These are phyloP conservation scores for Centropristis striata DNA, from an alignment of 2,113 vertebrate species.

Conservation along the genomic window DNA sequence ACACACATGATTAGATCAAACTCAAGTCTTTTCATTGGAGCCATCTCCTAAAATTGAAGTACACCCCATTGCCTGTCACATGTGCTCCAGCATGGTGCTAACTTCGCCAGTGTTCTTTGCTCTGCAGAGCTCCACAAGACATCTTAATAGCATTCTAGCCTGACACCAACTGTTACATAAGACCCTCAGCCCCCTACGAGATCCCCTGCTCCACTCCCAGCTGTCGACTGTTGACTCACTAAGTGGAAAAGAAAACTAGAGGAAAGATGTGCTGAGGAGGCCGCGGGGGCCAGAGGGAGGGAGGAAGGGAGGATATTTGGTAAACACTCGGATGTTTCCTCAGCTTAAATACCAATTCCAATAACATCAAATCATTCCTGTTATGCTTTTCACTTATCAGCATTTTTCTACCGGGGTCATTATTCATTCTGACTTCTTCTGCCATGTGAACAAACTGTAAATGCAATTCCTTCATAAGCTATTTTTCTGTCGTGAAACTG, in stretches of 20 bases:
- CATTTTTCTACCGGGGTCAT: constrained; percentile 22
- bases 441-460: constrained; percentile 54
- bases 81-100: constrained; percentile 4
- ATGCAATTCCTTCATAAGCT: constrained; percentile 70
- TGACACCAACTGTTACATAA: constrained; percentile 66
- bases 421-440: constrained; percentile 53
- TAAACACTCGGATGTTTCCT: constrained; percentile 60
- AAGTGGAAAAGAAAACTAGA: constrained; percentile 48
- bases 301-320: constrained; percentile 38
- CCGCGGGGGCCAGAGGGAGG: constrained; percentile 25
- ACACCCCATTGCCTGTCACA: constrained; percentile 9
- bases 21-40: background rate
- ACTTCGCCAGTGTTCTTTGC: constrained; percentile 21
- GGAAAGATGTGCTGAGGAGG: constrained; percentile 39
- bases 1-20: constrained; percentile 15
- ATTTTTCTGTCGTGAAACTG: constrained; percentile 54
- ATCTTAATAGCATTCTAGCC: constrained; percentile 68
- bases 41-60: constrained; percentile 1
- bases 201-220: constrained; percentile 54
- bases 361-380: constrained; percentile 29
- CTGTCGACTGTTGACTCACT: constrained; percentile 68
- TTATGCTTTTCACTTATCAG: constrained; percentile 58
- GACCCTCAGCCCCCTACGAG: constrained; percentile 45
- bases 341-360: constrained; percentile 40
- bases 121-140: constrained; percentile 49